These are phyloP conservation scores for Chanos chanos DNA, from an alignment of 2,797 vertebrate genomes.

Conservation along the genomic window DNA sequence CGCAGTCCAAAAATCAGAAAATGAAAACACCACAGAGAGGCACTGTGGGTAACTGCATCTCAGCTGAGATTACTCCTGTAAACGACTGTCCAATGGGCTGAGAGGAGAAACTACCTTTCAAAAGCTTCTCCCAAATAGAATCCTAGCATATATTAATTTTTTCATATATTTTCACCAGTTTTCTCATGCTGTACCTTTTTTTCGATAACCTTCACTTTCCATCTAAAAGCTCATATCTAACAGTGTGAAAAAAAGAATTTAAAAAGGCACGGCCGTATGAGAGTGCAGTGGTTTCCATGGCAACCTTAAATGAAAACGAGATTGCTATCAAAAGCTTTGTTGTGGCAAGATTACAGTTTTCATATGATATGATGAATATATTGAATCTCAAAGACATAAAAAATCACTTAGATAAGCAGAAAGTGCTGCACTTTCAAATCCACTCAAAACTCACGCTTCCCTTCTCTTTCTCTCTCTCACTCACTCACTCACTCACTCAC, in stretches of 20 bases:
- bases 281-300: slow-evolving; percentile 23
- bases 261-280: background rate
- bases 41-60: background rate
- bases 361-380: slow-evolving; percentile 19
- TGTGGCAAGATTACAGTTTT: slow-evolving; percentile 14
- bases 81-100: too few species aligned
- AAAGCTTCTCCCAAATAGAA: too few species aligned
- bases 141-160: background rate
- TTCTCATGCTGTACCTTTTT: background rate
- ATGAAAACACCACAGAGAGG: background rate
- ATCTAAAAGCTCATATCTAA: slow-evolving; percentile 11
- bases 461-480: background rate
- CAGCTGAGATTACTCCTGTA: too few species aligned
- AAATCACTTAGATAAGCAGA: background rate
- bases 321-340: slow-evolving; percentile 4
- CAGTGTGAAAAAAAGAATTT: slow-evolving; percentile 9
- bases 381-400: background rate
- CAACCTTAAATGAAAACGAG: slow-evolving; percentile 1
- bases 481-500: background rate
- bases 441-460: background rate
- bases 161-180: slow-evolving; percentile 1
- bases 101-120: too few species aligned
- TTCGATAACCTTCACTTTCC: background rate
- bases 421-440: background rate
- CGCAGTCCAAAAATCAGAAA: background rate